These are phyloP conservation scores for Drosophila testacea DNA, from an alignment of 2,888 invertebrate species.

Conservation along the genomic window DNA sequence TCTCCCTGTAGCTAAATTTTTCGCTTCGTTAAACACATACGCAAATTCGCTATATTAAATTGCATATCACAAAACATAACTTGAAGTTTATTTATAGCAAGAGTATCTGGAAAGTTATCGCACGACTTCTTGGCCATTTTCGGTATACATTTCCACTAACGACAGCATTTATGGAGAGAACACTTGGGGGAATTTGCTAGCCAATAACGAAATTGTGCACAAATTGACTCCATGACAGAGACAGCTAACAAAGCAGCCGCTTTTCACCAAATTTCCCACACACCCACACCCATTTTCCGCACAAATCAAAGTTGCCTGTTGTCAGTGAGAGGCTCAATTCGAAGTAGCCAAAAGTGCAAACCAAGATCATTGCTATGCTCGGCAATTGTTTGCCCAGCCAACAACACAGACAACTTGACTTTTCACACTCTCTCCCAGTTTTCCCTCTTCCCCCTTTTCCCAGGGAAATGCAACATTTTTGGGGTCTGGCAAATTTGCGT, in stretches of 20 bases:
- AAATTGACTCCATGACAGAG: slow-evolving; percentile 55
- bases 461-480: slow-evolving; percentile 15
- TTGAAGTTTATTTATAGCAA: slow-evolving; percentile 44
- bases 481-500: slow-evolving; percentile 67
- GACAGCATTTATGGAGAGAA: slow-evolving; percentile 37
- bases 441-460: neutral
- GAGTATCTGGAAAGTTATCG: slow-evolving; percentile 39
- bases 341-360: slow-evolving; percentile 61
- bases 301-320: slow-evolving; percentile 53
- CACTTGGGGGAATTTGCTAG: slow-evolving; percentile 39
- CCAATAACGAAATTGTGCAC: slow-evolving; percentile 66
- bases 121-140: slow-evolving; percentile 49
- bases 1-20: neutral
- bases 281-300: slow-evolving; percentile 3
- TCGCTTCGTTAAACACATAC: slow-evolving; percentile 78
- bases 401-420: slow-evolving; percentile 73
- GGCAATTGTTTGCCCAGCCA: slow-evolving; percentile 75
- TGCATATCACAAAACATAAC: slow-evolving; percentile 70
- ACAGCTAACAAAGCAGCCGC: slow-evolving; percentile 41
- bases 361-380: slow-evolving; percentile 71
- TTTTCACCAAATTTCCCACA: slow-evolving; percentile 1
- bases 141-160: slow-evolving; percentile 32
- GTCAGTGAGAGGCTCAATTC: neutral
- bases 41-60: slow-evolving; percentile 61
- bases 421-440: slow-evolving; percentile 56